Conservation (phyloP, 2,888 invertebrate genomes). For the Eremobia ochroleuca region DNA sequence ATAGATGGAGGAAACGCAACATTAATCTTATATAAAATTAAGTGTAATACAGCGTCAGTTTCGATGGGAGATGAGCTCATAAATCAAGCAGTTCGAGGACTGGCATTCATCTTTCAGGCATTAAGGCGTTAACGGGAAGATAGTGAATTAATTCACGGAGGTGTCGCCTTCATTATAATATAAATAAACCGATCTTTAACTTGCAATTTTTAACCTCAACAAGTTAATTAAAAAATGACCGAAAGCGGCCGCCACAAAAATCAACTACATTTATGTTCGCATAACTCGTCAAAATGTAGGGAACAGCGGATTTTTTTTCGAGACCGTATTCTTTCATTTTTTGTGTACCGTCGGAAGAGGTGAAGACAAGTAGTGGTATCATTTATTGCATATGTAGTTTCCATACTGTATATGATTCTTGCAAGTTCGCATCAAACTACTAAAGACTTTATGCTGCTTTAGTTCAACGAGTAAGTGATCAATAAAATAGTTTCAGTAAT, state of each 20-base stretch:
- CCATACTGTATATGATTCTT: neutral
- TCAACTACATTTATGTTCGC: too few species aligned
- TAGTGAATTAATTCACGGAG: slow-evolving; percentile 30
- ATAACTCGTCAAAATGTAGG: too few species aligned
- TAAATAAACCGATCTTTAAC: neutral
- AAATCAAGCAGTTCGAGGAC: slow-evolving; percentile 71
- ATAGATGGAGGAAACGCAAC: slow-evolving; percentile 52
- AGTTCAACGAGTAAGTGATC: neutral
- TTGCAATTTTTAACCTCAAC: neutral
- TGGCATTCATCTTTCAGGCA: slow-evolving; percentile 74
- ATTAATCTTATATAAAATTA: slow-evolving; percentile 65
- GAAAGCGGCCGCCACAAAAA: too few species aligned
- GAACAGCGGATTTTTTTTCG: too few species aligned
- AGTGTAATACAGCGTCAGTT: slow-evolving; percentile 44
- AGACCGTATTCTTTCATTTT: too few species aligned
- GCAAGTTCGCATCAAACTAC: neutral
- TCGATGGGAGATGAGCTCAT: slow-evolving; percentile 73
- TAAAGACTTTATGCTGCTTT: neutral
- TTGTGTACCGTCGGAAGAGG: too few species aligned
- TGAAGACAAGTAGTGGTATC: too few species aligned
- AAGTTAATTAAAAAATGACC: too few species aligned
- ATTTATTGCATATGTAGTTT: too few species aligned
- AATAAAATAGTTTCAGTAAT: neutral
- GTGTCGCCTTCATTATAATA: slow-evolving; percentile 13
- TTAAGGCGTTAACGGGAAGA: slow-evolving; percentile 57